Base-by-base conservation (phyloP, 2,113 vertebrate species). In the Aspidoscelis tigris region DNA sequence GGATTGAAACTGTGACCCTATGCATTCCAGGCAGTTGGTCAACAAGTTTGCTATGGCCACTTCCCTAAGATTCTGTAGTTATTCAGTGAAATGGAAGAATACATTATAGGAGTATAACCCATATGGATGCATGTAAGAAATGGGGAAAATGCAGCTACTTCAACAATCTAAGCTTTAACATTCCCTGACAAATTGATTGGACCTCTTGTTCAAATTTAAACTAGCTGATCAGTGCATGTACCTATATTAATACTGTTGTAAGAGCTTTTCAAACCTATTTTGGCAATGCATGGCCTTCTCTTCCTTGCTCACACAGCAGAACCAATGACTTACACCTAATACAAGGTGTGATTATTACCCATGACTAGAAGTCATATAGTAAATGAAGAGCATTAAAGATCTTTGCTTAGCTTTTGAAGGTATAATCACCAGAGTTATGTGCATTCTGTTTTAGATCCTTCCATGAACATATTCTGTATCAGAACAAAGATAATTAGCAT, bases 341-440 rank as follows among this genome's bases (percentile, higher is more conserved):
- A 44, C 12, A 44, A 9, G 24, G 7, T 5, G 33, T 43, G 9
- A 20, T 68, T 78, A 26, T 73, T 81, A 24, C 61, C 44, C 11
- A 3, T 84, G 53, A 43, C 21, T 81, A 69, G 44, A 66, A 61
- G 55, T 41, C 43, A 44, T 47, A 20, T 41, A 24, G 77, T 76
- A 71, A 55, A 55, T 84, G 69, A 70, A 65, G 24, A 39, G 39
- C 64, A 55, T 76, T 69, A 50, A 84, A 26, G 78, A 71, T 58
- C 75, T 39, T 18, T 33, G 33, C 33, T 24, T 68, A 58, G n/a
- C 39, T 66, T 43, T 73, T 84, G 53, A 79, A 65, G 9, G 33
- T 22, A 43, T 64, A 50, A 39, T 73, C 44, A 44, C 7, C 7
- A 0, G 69, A 7, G n/a, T n/a, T 53, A 16, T 33, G 21, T 26